Percentiles rank a stretch among this genome's conserved stretches.
phyloP scores from a whole-genome alignment of 2,888 invertebrate species.

The Drosophila subquinaria region DNA sequence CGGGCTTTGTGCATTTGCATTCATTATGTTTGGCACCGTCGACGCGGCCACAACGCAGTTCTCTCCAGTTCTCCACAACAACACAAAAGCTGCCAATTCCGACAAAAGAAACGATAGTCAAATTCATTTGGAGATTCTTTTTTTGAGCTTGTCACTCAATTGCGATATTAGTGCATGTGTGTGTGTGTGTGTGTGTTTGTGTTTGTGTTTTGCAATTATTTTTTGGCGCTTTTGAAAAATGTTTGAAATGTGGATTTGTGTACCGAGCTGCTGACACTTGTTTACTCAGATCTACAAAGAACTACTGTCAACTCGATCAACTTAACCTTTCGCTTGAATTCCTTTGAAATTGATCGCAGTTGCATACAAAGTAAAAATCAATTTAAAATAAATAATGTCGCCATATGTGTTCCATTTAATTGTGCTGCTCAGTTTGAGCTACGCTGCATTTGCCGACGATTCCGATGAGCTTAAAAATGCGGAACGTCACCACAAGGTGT shows the following conservation, averaged over 20 bases:
- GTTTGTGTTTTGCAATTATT: constrained; percentile 48
- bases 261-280: constrained; percentile 66
- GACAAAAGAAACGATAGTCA: constrained; percentile 16
- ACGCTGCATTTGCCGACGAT: constrained; percentile 8
- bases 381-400: constrained; percentile 53
- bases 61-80: background rate
- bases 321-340: constrained; percentile 70
- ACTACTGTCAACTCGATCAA: constrained; percentile 53
- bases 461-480: constrained; percentile 36
- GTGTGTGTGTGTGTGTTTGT: constrained; percentile 14
- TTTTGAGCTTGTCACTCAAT: constrained; percentile 57
- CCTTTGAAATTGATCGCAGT: constrained; percentile 30
- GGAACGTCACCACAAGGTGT: constrained; percentile 73
- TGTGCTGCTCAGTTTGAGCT: constrained; percentile 51
- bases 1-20: constrained; percentile 73
- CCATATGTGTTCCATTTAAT: constrained; percentile 37
- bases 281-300: constrained; percentile 56
- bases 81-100: background rate
- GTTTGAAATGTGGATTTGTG: constrained; percentile 72
- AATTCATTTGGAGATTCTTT: constrained; percentile 46
- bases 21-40: constrained; percentile 81
- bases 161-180: constrained; percentile 9
- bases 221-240: constrained; percentile 47
- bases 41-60: constrained; percentile 65
- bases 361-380: constrained; percentile 4